Base-by-base conservation (phyloP, 2,113 vertebrate genomes). In the Bubo bubo region DNA sequence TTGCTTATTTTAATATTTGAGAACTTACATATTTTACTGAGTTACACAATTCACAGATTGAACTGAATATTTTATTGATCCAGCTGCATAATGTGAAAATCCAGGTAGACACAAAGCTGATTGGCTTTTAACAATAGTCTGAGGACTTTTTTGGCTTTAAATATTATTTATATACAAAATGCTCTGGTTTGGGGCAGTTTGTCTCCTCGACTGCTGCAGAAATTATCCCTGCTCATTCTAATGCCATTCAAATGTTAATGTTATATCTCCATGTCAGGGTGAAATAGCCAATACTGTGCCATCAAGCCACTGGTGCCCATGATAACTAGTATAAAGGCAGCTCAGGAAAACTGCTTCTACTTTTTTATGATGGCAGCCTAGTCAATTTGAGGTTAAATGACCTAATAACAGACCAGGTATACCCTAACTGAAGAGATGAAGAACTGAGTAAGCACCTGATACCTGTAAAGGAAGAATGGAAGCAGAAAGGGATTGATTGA, bases 1-100 rank as follows among this genome's bases (percentile, higher is more conserved):
- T 58, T 79, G 45, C 45, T 90, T 95, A 83, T 88, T 94, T 96
- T 90, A 96, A 49, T 90, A 63, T 73, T 72, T 91, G 27, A 86
- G 49, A 41, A 79, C 34, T 74, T 90, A 72, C 4, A 5, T 73
- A 58, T 93, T 96, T 95, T 93, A 56, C 35, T 53, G 28, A 68
- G 23, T 55, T 50, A 63, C 10, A n/a, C 3, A n/a, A 24, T 55
- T 70, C 18, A 56, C 10, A 43, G 67, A 75, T 75, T 8, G 32
- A 88, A 32, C 0, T 39, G 19, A 85, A 67, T 71, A 59, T 21
- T 28, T 14, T 34, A 59, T n/a, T 45, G 63, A 86, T 45, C 14
- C 32, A 73, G 5, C 17, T 47, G 14, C 39, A 35, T 79, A 43
- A 37, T 70, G 6, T 79, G 18, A 67, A 93, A 79, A 72, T 56